These are phyloP conservation scores for Odocoileus hemionus DNA, from an alignment of 2,113 vertebrate species.

Conservation along the genomic window DNA sequence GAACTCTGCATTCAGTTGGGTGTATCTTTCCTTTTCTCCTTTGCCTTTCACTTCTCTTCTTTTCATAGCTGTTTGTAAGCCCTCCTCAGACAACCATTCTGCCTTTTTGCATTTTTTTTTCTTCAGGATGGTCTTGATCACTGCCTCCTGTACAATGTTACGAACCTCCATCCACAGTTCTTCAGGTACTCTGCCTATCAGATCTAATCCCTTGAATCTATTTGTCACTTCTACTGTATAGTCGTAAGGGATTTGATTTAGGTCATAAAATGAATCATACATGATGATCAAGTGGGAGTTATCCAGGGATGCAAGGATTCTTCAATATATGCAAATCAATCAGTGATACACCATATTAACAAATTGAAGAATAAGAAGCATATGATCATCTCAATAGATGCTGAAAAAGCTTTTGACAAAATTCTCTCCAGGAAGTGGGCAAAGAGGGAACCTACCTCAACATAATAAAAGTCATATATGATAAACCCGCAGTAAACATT, in stretches of 20 bases:
- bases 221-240: neutral
- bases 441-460: neutral
- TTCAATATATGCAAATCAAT: neutral
- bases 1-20: neutral
- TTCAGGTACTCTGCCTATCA: neutral
- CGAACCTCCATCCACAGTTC: neutral
- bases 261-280: neutral
- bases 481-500: neutral
- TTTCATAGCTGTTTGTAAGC: neutral
- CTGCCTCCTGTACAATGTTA: neutral
- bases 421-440: neutral
- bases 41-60: neutral
- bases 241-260: neutral
- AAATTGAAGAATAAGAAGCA: neutral
- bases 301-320: neutral
- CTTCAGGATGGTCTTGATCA: neutral
- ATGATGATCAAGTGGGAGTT: neutral
- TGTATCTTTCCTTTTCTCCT: neutral
- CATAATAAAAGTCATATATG: neutral
- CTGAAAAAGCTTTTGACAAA: neutral
- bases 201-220: neutral
- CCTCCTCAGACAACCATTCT: neutral
- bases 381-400: neutral
- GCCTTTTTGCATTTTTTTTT: neutral
- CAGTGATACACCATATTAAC: neutral